A percentile compares a stretch with the other conserved stretches of the same genome.
Evolutionary conservation across 2,113 vertebrate genomes (phyloP).

Genomic region (Callipepla squamata): DNA sequence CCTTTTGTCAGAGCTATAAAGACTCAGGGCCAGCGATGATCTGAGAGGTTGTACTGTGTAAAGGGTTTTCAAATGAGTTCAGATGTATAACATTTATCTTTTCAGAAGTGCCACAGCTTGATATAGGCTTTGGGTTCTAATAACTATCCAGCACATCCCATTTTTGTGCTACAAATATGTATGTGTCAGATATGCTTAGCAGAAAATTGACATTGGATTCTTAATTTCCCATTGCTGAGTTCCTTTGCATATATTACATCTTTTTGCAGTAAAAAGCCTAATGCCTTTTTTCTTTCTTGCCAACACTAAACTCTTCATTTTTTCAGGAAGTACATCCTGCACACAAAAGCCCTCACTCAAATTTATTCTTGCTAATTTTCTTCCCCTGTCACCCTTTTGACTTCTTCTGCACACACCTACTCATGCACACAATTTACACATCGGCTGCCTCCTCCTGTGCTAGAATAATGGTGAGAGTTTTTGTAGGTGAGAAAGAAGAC

Average conservation of each 20-base stretch:
- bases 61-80: not conserved
- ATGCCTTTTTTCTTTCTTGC: not conserved
- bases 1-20: not conserved
- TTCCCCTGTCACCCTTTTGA: not conserved
- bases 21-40: not conserved
- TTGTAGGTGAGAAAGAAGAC: not conserved
- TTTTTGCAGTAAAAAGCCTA: not conserved
- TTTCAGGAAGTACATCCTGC: not conserved
- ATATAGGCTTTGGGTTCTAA: not conserved
- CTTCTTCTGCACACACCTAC: not conserved
- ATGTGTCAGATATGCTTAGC: not conserved
- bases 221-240: not conserved
- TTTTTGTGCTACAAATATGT: not conserved
- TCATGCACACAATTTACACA: not conserved
- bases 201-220: not conserved
- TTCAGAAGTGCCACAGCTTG: not conserved
- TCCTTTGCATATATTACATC: not conserved
- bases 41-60: not conserved
- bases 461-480: not conserved
- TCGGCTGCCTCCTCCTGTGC: not conserved
- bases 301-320: not conserved
- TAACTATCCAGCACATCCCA: not conserved
- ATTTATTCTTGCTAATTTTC: not conserved
- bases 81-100: not conserved
- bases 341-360: not conserved